Evolutionary conservation across 1,140 invertebrate species (phyloP).

Genomic region (Thalassaphorura encarpata): DNA sequence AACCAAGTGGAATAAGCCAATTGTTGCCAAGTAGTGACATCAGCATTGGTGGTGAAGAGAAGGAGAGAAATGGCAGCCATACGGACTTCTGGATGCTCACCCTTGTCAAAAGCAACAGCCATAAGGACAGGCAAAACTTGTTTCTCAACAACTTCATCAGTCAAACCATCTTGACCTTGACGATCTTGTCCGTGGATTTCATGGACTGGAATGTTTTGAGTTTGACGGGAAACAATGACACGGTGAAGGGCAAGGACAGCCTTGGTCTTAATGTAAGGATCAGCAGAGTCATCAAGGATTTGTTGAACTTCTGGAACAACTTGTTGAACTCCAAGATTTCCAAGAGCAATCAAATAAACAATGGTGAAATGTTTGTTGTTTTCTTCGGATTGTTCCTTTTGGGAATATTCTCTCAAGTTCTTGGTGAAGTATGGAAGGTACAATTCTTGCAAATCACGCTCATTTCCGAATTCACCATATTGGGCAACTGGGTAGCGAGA

Average conservation of each 20-base stretch:
- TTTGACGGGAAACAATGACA: slow-evolving; percentile 18
- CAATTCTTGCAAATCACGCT: slow-evolving; percentile 11
- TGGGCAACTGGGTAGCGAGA: slow-evolving; percentile 29
- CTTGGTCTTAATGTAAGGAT: slow-evolving; percentile 13
- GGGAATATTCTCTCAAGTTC: slow-evolving; percentile 9
- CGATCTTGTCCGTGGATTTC: slow-evolving; percentile 15
- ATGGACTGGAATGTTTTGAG: background rate
- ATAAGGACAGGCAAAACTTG: slow-evolving; percentile 31
- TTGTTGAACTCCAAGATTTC: slow-evolving; percentile 31
- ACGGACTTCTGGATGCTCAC: slow-evolving; percentile 31
- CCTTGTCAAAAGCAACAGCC: slow-evolving; percentile 30
- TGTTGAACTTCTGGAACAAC: slow-evolving; percentile 28
- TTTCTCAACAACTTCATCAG: slow-evolving; percentile 26
- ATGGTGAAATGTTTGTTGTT: slow-evolving; percentile 6
- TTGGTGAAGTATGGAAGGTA: slow-evolving; percentile 27
- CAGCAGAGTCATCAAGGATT: slow-evolving; percentile 24
- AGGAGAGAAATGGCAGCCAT: slow-evolving; percentile 30
- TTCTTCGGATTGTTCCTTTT: slow-evolving; percentile 1
- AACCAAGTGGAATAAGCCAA: slow-evolving; percentile 32
- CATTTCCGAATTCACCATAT: slow-evolving; percentile 33
- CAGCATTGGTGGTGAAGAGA: slow-evolving; percentile 25
- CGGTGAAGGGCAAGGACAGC: slow-evolving; percentile 28
- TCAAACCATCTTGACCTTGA: slow-evolving; percentile 13
- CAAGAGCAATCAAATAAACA: slow-evolving; percentile 26
- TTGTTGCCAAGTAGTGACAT: slow-evolving; percentile 31